phyloP scores from a whole-genome alignment of 2,888 invertebrate genomes.

The Panorpa germanica region DNA sequence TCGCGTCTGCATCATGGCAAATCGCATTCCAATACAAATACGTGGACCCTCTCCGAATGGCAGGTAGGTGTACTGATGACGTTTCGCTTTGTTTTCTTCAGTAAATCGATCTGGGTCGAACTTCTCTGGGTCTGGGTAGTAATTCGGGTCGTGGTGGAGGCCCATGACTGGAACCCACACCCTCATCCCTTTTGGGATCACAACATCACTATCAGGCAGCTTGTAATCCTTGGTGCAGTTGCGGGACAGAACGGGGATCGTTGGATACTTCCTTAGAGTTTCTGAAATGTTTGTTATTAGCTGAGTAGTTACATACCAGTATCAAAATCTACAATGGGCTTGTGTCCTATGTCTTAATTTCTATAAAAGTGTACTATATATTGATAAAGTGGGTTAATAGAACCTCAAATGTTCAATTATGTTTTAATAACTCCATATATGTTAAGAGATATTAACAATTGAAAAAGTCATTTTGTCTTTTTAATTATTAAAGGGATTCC shows the following conservation, averaged over 20 bases:
- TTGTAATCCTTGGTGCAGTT: conserved; percentile 19
- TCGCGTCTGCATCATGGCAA: conserved; percentile 18
- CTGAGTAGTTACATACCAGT: too few species aligned
- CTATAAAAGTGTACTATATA: too few species aligned
- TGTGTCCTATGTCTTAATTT: too few species aligned
- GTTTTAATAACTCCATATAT: too few species aligned
- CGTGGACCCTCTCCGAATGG: conserved; percentile 26
- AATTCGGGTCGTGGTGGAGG: conserved; percentile 24
- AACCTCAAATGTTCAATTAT: too few species aligned
- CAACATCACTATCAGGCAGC: conserved; percentile 16
- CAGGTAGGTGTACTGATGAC: conserved; percentile 20
- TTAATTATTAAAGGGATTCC: too few species aligned
- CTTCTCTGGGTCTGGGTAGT: conserved; percentile 23
- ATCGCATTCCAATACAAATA: conserved; percentile 23
- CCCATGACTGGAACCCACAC: conserved; percentile 18
- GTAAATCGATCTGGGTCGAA: conserved; percentile 27
- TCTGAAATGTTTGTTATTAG: too few species aligned
- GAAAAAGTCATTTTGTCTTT: too few species aligned
- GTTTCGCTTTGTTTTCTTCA: conserved; percentile 15
- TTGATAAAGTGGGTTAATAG: too few species aligned
- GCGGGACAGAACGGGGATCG: conserved; percentile 20
- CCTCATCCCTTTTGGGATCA: conserved; percentile 16
- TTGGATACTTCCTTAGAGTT: conserved; percentile 26
- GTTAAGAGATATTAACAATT: too few species aligned
- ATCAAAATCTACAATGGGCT: too few species aligned